These are phyloP conservation scores for Conops quadrifasciatus DNA, from an alignment of 2,888 invertebrate species.

Conservation along the genomic window DNA sequence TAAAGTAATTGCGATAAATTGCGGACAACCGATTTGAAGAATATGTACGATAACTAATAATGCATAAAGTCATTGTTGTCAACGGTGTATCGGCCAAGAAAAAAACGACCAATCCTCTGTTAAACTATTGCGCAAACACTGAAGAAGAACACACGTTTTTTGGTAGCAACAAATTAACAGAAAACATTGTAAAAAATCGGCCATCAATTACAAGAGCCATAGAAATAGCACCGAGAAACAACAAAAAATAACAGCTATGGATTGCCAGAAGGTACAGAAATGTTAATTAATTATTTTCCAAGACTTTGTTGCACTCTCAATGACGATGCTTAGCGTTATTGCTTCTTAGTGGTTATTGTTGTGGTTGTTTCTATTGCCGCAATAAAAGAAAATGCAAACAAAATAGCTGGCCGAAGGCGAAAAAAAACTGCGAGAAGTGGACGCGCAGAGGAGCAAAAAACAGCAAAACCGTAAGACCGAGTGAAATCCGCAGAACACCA, in stretches of 20 bases:
- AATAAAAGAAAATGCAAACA: background rate
- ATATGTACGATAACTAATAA: too few relatives aligned
- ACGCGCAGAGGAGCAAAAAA: background rate
- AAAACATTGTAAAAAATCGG: too few relatives aligned
- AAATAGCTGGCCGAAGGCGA: too few relatives aligned
- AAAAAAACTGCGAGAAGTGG: background rate
- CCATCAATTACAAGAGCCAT: too few relatives aligned
- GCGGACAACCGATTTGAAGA: too few relatives aligned
- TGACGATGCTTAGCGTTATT: background rate
- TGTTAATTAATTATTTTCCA: constrained; percentile 21
- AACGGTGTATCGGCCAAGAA: too few relatives aligned
- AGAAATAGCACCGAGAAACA: background rate
- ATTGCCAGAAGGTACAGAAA: background rate
- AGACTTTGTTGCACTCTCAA: constrained; percentile 10
- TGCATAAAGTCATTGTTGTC: too few relatives aligned
- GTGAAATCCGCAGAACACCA: background rate
- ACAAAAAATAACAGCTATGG: background rate
- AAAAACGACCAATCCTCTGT: too few relatives aligned
- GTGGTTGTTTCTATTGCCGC: background rate
- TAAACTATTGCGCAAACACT: too few relatives aligned
- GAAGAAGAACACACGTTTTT: too few relatives aligned
- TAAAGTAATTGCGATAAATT: too few relatives aligned
- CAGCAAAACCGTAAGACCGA: background rate
- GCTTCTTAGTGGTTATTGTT: background rate
- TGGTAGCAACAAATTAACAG: too few relatives aligned